These are phyloP conservation scores for Eupsittula cactorum DNA, from an alignment of 2,113 vertebrate genomes.

Conservation along the genomic window DNA sequence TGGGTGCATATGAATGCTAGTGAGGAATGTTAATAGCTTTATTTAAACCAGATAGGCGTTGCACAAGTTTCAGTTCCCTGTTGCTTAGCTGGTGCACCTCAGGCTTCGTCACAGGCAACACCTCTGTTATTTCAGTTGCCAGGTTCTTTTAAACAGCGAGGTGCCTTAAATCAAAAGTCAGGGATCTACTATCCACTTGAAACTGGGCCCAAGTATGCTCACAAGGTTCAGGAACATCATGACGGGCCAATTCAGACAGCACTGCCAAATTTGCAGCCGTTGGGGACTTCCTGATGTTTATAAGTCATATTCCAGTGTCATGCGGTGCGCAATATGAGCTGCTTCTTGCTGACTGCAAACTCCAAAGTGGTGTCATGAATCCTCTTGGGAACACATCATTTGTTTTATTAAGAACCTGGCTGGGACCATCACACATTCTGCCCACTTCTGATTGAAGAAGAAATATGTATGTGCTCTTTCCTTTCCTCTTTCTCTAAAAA, in stretches of 20 bases:
- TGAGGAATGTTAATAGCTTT: constrained; percentile 14
- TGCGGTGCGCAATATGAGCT: constrained; percentile 57
- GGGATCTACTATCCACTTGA: constrained; percentile 15
- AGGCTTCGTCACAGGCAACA: background rate
- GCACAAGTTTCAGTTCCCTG: background rate
- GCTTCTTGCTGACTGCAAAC: constrained; percentile 56
- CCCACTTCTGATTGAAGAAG: constrained; percentile 26
- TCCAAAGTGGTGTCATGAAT: constrained; percentile 50
- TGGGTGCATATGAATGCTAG: background rate
- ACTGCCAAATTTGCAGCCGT: constrained; percentile 9
- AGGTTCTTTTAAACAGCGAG: background rate
- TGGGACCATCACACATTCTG: constrained; percentile 5
- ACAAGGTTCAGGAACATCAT: background rate
- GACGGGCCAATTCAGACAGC: background rate
- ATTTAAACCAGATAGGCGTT: constrained; percentile 2
- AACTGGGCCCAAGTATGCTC: background rate
- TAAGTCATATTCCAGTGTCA: constrained; percentile 56
- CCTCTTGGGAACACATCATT: constrained; percentile 55
- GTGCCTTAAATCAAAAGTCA: background rate
- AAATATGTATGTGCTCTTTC: background rate
- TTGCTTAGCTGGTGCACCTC: background rate
- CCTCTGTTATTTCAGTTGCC: background rate
- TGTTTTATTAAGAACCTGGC: constrained; percentile 60
- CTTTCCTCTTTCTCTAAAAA: background rate
- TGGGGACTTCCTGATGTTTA: constrained; percentile 66